A percentile compares a stretch with the other conserved stretches of the same genome.
phyloP scores from a whole-genome alignment of 1,140 invertebrate species.

The Drosophila tristis region DNA sequence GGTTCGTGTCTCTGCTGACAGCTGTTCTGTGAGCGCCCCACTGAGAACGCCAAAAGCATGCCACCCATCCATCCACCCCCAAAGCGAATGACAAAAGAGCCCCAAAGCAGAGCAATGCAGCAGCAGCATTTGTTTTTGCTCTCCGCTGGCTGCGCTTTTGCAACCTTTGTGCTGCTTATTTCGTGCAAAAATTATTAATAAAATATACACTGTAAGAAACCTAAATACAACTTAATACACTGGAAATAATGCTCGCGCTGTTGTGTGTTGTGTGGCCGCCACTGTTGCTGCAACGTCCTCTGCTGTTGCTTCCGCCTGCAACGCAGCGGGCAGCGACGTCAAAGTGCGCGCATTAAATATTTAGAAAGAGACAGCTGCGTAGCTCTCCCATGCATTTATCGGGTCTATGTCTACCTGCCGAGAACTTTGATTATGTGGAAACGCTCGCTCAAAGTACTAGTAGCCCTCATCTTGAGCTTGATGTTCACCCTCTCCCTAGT shows the following conservation, averaged over 20 bases:
- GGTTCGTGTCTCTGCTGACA: not conserved
- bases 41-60: not conserved
- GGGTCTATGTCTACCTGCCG: not conserved
- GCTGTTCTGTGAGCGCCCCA: not conserved
- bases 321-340: too few relatives aligned
- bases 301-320: too few relatives aligned
- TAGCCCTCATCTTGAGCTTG: conserved; percentile 79
- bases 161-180: conserved; percentile 5
- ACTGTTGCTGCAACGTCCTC: conserved; percentile 10
- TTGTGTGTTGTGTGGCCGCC: conserved; percentile 15
- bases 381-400: not conserved
- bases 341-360: conserved; percentile 53
- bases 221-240: not conserved
- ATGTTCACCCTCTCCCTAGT: conserved; percentile 83
- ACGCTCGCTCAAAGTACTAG: conserved; percentile 70
- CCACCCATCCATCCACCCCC: not conserved
- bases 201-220: too few relatives aligned
- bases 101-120: conserved; percentile 2
- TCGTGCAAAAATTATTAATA: not conserved
- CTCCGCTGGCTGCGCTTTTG: conserved; percentile 28
- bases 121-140: conserved; percentile 39
- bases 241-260: conserved; percentile 27
- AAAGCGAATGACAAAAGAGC: not conserved
- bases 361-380: conserved; percentile 30
- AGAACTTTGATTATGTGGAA: conserved; percentile 70